A percentile compares a stretch with the other conserved stretches of the same genome.
Evolutionary conservation across 2,888 invertebrate species (phyloP).

Genomic region (Sesia bembeciformis): DNA sequence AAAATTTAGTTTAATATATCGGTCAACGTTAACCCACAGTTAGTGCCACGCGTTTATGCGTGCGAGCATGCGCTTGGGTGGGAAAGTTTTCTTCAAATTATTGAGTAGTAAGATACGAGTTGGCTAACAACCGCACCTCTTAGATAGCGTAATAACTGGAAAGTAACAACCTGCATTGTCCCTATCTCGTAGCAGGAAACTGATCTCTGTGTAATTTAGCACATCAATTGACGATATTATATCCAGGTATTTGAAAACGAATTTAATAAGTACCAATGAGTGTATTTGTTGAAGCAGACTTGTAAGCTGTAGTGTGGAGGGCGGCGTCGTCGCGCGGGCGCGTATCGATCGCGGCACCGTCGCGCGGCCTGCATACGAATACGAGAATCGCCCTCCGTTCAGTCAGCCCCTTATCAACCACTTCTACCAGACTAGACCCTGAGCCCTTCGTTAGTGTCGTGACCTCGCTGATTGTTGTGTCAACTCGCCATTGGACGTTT

Average conservation of each 20-base stretch:
- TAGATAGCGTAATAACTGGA: constrained; percentile 21
- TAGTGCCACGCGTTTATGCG: no score
- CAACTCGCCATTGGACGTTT: constrained; percentile 15
- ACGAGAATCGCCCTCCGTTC: constrained; percentile 50
- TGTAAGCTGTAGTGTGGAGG: constrained; percentile 41
- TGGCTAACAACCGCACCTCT: constrained; percentile 2
- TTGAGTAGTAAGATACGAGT: no score
- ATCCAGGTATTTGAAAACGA: not conserved
- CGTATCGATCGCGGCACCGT: constrained; percentile 65
- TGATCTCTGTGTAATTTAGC: no score
- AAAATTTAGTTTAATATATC: no score
- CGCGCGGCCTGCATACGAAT: constrained; percentile 70
- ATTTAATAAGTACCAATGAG: constrained; percentile 32
- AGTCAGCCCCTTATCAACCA: constrained; percentile 59
- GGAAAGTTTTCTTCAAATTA: no score
- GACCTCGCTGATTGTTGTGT: constrained; percentile 47
- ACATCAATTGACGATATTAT: no score
- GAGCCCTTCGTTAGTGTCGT: constrained; percentile 48
- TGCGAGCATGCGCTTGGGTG: no score
- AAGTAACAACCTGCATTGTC: constrained; percentile 24
- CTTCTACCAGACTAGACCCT: constrained; percentile 49
- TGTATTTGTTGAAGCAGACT: constrained; percentile 48
- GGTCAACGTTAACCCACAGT: no score
- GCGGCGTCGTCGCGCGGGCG: constrained; percentile 64
- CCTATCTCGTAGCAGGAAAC: not conserved